Percentiles rank a stretch among this genome's conserved stretches.
Evolutionary conservation across 2,797 vertebrate species (phyloP).

Genomic region (Sebastes vulpes): DNA sequence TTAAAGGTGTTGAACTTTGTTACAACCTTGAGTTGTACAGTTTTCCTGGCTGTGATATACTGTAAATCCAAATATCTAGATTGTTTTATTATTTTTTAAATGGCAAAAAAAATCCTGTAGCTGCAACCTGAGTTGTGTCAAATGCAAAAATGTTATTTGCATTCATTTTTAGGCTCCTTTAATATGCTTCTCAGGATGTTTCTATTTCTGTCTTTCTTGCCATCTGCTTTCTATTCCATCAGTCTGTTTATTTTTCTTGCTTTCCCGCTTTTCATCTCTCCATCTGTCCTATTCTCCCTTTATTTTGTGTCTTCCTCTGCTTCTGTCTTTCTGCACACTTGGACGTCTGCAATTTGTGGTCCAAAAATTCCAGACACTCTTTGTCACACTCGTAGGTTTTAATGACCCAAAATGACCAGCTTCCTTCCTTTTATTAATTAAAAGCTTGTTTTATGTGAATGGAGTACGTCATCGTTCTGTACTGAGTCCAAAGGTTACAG

Average conservation of each 20-base stretch:
- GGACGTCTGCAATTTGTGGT: constrained; percentile 2
- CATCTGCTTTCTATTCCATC: background rate
- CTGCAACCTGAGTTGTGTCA: background rate
- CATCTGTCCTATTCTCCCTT: background rate
- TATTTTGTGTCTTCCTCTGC: constrained; percentile 1
- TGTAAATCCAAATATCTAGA: background rate
- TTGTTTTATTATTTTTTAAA: constrained; percentile 24
- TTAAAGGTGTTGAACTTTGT: constrained; percentile 44
- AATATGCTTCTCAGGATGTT: background rate
- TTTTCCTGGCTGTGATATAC: constrained; percentile 13
- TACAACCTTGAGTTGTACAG: constrained; percentile 2
- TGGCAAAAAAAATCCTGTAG: background rate
- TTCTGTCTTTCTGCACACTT: background rate
- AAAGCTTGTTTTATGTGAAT: constrained; percentile 27
- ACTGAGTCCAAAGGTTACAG: constrained; percentile 16
- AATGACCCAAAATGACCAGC: constrained; percentile 30
- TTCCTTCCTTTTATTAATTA: constrained; percentile 60
- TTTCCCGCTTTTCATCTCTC: background rate
- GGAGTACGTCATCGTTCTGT: constrained; percentile 33
- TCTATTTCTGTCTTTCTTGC: background rate
- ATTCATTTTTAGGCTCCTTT: background rate
- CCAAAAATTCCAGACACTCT: constrained; percentile 26
- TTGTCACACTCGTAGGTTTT: constrained; percentile 46
- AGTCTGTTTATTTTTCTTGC: background rate
- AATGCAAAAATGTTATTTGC: background rate